These are phyloP conservation scores for Loxodonta africana DNA, from an alignment of 2,113 vertebrate species.

Conservation along the genomic window DNA sequence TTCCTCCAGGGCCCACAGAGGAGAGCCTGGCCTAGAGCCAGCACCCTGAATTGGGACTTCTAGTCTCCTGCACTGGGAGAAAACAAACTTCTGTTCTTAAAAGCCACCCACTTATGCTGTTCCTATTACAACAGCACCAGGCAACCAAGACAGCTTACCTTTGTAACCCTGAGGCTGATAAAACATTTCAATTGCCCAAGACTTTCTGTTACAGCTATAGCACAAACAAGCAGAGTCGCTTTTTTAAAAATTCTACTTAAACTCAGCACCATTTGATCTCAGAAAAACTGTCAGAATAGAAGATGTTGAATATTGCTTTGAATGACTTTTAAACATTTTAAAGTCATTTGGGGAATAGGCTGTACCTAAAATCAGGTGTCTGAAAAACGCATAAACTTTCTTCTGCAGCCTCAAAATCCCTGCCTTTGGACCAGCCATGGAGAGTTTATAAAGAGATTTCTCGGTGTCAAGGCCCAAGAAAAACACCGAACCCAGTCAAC, in stretches of 20 bases:
- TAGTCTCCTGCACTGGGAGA: too few species aligned
- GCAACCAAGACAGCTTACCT: not conserved
- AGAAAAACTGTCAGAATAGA: not conserved
- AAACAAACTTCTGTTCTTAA: too few species aligned
- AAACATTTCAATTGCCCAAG: not conserved
- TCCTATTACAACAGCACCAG: too few species aligned
- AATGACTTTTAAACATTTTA: too few species aligned
- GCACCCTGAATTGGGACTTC: too few species aligned
- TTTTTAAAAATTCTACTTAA: not conserved
- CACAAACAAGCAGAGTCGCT: not conserved
- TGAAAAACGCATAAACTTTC: too few species aligned
- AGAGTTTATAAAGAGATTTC: not conserved
- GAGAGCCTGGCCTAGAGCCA: too few species aligned
- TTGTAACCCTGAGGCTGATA: not conserved
- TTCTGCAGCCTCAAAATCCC: too few species aligned
- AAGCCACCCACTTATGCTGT: too few species aligned
- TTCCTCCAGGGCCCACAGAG: too few species aligned
- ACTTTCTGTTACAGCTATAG: not conserved
- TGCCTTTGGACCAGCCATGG: rapidly evolving
- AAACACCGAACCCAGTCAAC: not conserved
- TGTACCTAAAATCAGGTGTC: rapidly evolving
- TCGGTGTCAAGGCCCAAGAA: not conserved
- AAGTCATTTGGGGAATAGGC: rapidly evolving
- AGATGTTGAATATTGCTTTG: too few species aligned
- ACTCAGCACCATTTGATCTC: rapidly evolving